Conservation (phyloP, 2,113 vertebrate species). For the Corythornis vintsioides region DNA sequence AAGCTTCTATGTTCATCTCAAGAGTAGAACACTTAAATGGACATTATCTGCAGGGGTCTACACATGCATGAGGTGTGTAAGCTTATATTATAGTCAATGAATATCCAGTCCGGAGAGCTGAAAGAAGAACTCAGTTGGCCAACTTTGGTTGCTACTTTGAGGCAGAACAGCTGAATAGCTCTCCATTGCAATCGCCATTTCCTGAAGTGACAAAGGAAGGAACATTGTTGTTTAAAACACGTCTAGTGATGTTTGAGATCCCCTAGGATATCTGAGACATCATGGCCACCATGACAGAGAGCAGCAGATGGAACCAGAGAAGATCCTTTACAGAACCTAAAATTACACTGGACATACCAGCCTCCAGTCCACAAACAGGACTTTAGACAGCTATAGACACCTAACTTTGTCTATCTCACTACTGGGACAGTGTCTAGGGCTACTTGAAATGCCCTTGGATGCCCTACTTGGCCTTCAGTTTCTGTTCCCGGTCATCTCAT, state of each 20-base stretch:
- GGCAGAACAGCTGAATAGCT: background rate
- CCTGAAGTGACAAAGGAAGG: background rate
- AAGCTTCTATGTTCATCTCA: background rate
- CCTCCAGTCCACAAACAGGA: background rate
- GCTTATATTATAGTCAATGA: background rate
- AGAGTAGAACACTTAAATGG: background rate
- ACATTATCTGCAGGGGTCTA: background rate
- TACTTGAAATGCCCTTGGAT: background rate
- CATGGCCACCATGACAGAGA: background rate
- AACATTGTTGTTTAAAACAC: fast-evolving
- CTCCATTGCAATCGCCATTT: background rate
- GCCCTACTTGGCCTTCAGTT: background rate
- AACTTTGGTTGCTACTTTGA: background rate
- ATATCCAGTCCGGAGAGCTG: background rate
- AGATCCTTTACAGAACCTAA: background rate
- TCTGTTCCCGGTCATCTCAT: background rate
- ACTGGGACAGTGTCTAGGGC: background rate
- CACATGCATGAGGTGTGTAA: background rate
- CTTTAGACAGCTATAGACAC: background rate
- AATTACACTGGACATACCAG: background rate
- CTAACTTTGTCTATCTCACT: background rate
- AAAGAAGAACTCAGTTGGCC: background rate
- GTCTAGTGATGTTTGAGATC: background rate
- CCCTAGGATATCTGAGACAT: background rate
- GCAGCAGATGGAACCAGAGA: background rate